phyloP scores from a whole-genome alignment of 2,113 vertebrate genomes.

The Lophochroa leadbeateri region DNA sequence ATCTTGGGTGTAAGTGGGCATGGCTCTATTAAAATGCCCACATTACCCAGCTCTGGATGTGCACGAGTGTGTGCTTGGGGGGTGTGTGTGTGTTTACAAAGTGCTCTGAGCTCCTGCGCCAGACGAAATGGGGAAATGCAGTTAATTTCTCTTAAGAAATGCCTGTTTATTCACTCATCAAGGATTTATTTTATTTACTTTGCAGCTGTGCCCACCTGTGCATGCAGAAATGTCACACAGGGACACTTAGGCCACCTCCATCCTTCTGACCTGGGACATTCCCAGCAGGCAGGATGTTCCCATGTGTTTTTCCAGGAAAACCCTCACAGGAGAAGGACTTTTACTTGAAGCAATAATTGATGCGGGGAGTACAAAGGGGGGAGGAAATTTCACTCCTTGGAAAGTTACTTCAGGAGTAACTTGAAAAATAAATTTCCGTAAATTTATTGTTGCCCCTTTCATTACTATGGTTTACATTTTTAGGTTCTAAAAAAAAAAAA shows the following conservation, averaged over 20 bases:
- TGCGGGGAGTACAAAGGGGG: neutral
- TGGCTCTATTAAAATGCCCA: neutral
- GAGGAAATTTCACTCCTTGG: neutral
- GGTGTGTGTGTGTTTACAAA: neutral
- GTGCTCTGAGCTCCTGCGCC: neutral
- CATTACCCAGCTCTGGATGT: neutral
- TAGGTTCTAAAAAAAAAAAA: too few relatives aligned
- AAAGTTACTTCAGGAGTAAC: neutral
- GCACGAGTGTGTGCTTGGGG: accelerated
- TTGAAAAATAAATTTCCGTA: neutral
- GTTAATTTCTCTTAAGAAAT: neutral
- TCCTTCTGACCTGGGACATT: neutral
- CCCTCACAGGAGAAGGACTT: neutral
- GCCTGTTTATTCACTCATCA: neutral
- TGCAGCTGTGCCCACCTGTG: neutral
- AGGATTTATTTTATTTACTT: neutral
- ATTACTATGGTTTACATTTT: neutral
- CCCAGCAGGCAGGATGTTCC: accelerated
- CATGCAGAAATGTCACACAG: neutral
- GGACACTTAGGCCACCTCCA: accelerated
- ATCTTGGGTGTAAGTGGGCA: neutral
- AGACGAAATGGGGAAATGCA: neutral
- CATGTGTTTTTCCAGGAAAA: neutral
- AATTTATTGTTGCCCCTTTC: neutral
- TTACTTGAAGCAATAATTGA: neutral